Evolutionary conservation across 1,140 invertebrate species (phyloP), one percentile per base, ranked within the genome.

Genomic region (Drosophila cardini): DNA sequence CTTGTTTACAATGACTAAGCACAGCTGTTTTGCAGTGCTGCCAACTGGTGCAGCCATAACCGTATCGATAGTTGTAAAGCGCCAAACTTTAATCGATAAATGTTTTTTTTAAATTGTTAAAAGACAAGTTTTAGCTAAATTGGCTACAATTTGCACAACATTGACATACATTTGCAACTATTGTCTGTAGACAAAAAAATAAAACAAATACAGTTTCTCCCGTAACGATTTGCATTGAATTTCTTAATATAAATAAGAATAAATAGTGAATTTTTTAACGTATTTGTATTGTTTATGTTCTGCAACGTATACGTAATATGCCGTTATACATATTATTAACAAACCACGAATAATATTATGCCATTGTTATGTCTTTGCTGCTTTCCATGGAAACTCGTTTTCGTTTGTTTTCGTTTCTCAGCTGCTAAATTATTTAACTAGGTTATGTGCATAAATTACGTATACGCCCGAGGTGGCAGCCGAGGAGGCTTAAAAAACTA

Each of bases 381-480:
- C 60, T 64, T 71, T 71, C 50, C 69, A 71, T 57, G 50, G 18
- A 64, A 71, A 71, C 60, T 18, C 6, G 68, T 71, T 70, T 70
- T 53, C n/a, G 2, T n/a, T 63, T 60, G 45, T 43, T 7, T 43
- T 30, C 6, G 26, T 34, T 71, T 71, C 42, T 53, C 4, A n/a
- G 11, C 11, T 18, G 43, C 52, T 53, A 32, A 70, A 57, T 52
- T 70, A 57, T 52, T 78, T 71, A 72, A 78, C 16, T 76, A 40
- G 55, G 50, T 58, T 78, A 42, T 40, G 65, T 76, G 62, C 55
- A 76, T 57, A 67, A 68, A 63, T 73, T 38, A 68, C 40, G 77
- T 65, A 76, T 73, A 61, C 74, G 60, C 15, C 53, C 50, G 42
- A 46, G 46, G 11, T 16, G 13, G 26, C 11, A 34, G 1, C 9